A percentile compares a stretch with the other conserved stretches of the same genome.
These are phyloP conservation scores for Diorhabda elongata DNA, from an alignment of 1,140 invertebrate species.

Conservation along the genomic window DNA sequence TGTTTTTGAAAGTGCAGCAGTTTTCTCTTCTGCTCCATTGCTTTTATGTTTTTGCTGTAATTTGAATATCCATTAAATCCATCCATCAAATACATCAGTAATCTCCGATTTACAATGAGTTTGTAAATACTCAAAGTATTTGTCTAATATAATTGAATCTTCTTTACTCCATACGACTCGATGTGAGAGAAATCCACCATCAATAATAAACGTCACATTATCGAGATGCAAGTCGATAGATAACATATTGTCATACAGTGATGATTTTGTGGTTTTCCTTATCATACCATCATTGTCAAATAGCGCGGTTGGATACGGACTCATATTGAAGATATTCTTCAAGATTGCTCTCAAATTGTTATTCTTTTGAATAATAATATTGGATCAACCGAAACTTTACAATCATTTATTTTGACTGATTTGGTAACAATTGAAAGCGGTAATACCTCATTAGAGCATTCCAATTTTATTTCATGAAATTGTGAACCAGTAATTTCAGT, in stretches of 20 bases:
- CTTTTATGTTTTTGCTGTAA: conserved; percentile 18
- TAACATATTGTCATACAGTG: conserved; percentile 29
- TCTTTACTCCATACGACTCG: not conserved
- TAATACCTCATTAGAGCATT: conserved; percentile 26
- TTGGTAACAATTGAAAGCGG: conserved; percentile 18
- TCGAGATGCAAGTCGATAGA: not conserved
- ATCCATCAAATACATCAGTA: conserved; percentile 23
- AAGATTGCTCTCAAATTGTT: conserved; percentile 36
- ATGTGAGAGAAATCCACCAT: conserved; percentile 5
- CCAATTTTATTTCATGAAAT: conserved; percentile 35
- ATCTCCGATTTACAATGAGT: conserved; percentile 10
- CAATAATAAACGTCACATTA: conserved; percentile 1
- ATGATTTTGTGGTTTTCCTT: no score
- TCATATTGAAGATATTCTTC: conserved; percentile 19
- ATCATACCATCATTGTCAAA: no score
- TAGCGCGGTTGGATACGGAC: no score
- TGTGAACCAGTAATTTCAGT: conserved; percentile 33
- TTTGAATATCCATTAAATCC: conserved; percentile 41
- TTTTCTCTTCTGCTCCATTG: conserved; percentile 32
- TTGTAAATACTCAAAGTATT: not conserved
- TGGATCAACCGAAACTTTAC: conserved; percentile 42
- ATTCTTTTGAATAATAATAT: conserved; percentile 46
- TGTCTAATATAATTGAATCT: not conserved
- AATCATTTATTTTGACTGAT: conserved; percentile 31
- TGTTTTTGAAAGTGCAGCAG: conserved; percentile 27